Conservation (phyloP, 2,113 vertebrate species). For the Catharus bicknelli region DNA sequence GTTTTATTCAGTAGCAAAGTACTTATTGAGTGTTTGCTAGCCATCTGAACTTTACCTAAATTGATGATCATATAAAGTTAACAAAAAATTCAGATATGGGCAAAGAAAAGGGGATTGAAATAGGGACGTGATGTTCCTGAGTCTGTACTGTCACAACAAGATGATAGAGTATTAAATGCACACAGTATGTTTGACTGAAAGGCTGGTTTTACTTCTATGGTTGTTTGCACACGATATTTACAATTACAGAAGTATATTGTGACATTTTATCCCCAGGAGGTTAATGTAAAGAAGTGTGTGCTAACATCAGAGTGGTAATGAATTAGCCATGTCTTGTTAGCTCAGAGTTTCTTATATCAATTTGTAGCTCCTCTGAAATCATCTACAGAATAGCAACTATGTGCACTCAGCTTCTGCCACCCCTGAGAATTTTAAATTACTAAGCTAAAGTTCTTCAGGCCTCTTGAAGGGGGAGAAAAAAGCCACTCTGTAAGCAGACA, state of each 20-base stretch:
- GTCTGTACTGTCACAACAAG: not conserved
- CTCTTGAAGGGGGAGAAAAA: rapidly evolving
- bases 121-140: not conserved
- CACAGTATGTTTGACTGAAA: not conserved
- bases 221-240: too few relatives aligned
- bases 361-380: not conserved
- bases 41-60: not conserved
- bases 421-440: not conserved
- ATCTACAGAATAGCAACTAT: not conserved
- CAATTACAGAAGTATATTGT: not conserved
- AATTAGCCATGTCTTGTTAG: rapidly evolving
- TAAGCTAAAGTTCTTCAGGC: not conserved
- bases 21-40: not conserved
- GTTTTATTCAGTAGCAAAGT: not conserved
- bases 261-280: not conserved
- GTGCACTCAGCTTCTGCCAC: not conserved
- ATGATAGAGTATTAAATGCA: not conserved
- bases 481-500: not conserved
- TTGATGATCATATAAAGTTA: not conserved
- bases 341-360: not conserved
- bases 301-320: not conserved
- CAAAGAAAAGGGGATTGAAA: not conserved
- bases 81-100: not conserved
- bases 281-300: not conserved
- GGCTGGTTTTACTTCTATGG: not conserved